Base-by-base conservation (phyloP, 2,113 vertebrate species). In the Dunckerocampus dactyliophorus region DNA sequence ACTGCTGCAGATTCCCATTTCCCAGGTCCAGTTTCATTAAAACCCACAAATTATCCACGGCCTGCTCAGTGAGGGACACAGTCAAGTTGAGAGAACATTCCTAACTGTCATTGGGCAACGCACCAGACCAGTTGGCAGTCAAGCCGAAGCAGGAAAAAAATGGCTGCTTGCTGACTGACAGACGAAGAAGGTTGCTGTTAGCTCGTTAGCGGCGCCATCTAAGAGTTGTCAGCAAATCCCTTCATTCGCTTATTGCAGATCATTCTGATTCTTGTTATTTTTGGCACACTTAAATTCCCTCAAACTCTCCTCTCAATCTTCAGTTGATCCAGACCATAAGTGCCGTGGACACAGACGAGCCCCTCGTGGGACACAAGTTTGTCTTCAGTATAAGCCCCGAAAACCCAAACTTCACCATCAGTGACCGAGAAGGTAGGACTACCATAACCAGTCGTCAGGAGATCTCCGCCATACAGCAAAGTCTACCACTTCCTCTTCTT, bases 291-390 rank as follows among this genome's bases (percentile, higher is more conserved):
- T 17, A 7, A 15, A 56, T 9, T 17, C 15, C 19, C 28, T 5
- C 2, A 8, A 19, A 9, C 16, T 59, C 16, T 15, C 42, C 24
- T 24, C 16, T 16, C 61, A 1, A 47, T 50, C 12, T 6, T 19
- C 88, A 99, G 97, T 88, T 98, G 73, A 99, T 99, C 86, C 97
- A 99, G 81, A 98, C 95, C 8, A 96, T 99, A 87, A 97, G 95
- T 74, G 97, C 96, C 3, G 88, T 99, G 59, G 97, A 99, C 85
- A 96, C 95, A 62, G 97, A 99, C 63, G 96, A 98, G 14, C 97
- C 96, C 4, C 92, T 95, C 4, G 92, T 95, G 46, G 95, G 95
- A 83, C 96, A 98, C 87, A 98, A 96, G 68, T 99, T 99, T 87
- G 95, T 95, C 88, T 99, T 98, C 84, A 98, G 93, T 65, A 93